A percentile compares a stretch with the other conserved stretches of the same genome.
These are phyloP conservation scores for Meloe dianella DNA, from an alignment of 2,888 invertebrate species.

Conservation along the genomic window DNA sequence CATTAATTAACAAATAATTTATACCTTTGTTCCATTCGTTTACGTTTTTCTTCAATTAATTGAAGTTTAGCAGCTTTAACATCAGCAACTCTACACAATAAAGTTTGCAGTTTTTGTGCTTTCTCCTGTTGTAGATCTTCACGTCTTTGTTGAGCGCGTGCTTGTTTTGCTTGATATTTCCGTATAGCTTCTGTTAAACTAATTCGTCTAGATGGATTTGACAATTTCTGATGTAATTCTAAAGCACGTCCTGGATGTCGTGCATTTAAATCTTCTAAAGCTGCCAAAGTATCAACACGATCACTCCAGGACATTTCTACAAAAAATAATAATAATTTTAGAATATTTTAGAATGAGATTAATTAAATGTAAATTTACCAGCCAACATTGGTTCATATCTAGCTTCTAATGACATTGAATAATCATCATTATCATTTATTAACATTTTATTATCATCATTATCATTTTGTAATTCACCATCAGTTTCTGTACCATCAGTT, in stretches of 20 bases:
- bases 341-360: not conserved
- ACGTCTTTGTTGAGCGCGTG: conserved; percentile 86
- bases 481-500: conserved; percentile 80
- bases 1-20: not conserved
- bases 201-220: conserved; percentile 85
- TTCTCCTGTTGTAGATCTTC: conserved; percentile 83
- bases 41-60: conserved; percentile 80
- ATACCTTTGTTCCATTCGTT: conserved; percentile 71
- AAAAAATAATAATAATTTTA: conserved; percentile 16
- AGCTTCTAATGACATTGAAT: conserved; percentile 66
- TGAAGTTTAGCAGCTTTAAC: conserved; percentile 85
- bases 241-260: conserved; percentile 93
- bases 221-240: conserved; percentile 91
- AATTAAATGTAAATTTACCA: conserved; percentile 51
- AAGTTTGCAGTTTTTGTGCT: conserved; percentile 81
- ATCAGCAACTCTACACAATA: conserved; percentile 85
- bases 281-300: conserved; percentile 79
- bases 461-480: conserved; percentile 67
- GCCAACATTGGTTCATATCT: conserved; percentile 74
- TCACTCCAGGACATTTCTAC: conserved; percentile 83
- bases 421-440: conserved; percentile 40
- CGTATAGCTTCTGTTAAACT: conserved; percentile 82
- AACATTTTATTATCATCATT: conserved; percentile 48
- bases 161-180: conserved; percentile 87
- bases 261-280: conserved; percentile 77